Percentiles rank a stretch among this genome's conserved stretches.
Evolutionary conservation across 1,140 invertebrate genomes (phyloP).

Genomic region (Drosophila kurseongensis): DNA sequence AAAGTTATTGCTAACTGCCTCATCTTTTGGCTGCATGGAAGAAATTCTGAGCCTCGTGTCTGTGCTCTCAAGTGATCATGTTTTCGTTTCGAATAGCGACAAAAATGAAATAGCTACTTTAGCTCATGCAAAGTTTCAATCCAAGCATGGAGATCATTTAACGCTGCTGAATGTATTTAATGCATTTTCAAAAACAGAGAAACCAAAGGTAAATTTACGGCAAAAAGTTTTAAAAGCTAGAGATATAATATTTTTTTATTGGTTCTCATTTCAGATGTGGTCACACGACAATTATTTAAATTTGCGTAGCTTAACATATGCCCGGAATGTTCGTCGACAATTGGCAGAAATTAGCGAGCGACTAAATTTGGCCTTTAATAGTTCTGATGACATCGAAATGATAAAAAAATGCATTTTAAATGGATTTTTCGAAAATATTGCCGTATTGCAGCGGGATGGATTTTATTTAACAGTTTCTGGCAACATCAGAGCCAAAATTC

Average conservation of each 20-base stretch:
- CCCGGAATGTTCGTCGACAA: slow-evolving; percentile 92
- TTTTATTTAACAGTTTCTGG: slow-evolving; percentile 89
- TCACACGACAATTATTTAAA: slow-evolving; percentile 96
- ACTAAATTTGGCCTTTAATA: slow-evolving; percentile 88
- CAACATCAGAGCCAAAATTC: slow-evolving; percentile 71
- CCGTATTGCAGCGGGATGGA: slow-evolving; percentile 92
- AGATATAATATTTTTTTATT: too few relatives aligned
- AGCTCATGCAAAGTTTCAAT: slow-evolving; percentile 92
- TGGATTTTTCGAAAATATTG: slow-evolving; percentile 95
- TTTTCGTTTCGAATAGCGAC: slow-evolving; percentile 85
- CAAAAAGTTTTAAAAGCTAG: too few relatives aligned
- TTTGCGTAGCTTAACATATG: slow-evolving; percentile 93
- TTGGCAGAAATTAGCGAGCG: slow-evolving; percentile 91
- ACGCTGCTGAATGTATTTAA: slow-evolving; percentile 96
- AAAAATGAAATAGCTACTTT: slow-evolving; percentile 89
- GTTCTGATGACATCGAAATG: slow-evolving; percentile 90
- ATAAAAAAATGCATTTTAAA: slow-evolving; percentile 92
- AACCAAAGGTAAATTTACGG: slow-evolving; percentile 88
- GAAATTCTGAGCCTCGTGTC: slow-evolving; percentile 89
- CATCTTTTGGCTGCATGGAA: slow-evolving; percentile 92
- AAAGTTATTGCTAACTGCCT: slow-evolving; percentile 92
- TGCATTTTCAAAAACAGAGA: slow-evolving; percentile 89
- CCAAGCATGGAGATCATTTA: slow-evolving; percentile 96
- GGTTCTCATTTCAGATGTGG: slow-evolving; percentile 89
- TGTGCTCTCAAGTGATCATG: slow-evolving; percentile 87